Conservation (phyloP, 37 sponge, comb jelly and placozoan genomes). For the Aplysina aerophoba region DNA sequence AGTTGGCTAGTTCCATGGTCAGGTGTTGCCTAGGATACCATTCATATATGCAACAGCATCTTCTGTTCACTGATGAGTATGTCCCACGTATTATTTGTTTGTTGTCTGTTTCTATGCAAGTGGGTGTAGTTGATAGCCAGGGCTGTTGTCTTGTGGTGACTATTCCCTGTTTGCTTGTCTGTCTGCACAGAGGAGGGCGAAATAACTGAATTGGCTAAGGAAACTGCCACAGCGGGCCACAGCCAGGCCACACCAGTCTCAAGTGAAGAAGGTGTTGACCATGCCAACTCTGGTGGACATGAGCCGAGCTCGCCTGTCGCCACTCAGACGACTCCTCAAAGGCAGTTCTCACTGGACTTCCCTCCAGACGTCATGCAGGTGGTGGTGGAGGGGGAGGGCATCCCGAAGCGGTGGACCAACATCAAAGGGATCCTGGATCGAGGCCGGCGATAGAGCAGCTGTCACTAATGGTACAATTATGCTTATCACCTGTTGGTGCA, state of each 20-base stretch:
- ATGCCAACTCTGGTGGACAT: background rate
- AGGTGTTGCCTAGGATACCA: too few relatives aligned
- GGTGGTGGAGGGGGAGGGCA: constrained; percentile 15
- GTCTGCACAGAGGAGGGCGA: background rate
- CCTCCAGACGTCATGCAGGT: constrained; percentile 64
- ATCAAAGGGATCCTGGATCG: constrained; percentile 53
- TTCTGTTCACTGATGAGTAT: too few relatives aligned
- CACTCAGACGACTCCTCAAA: background rate
- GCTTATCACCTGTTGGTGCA: background rate
- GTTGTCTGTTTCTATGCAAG: too few relatives aligned
- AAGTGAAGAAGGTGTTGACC: too few relatives aligned
- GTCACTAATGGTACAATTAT: too few relatives aligned
- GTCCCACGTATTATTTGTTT: too few relatives aligned
- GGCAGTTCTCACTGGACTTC: constrained; percentile 63
- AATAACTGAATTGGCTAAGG: background rate
- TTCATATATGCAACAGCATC: too few relatives aligned
- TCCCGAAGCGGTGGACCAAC: constrained; percentile 52
- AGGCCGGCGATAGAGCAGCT: background rate
- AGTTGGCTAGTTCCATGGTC: too few relatives aligned
- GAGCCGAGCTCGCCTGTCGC: background rate
- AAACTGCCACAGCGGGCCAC: background rate
- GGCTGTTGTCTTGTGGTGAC: too few relatives aligned
- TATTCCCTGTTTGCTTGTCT: too few relatives aligned
- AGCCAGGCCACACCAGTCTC: background rate
- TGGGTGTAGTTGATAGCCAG: too few relatives aligned